Evolutionary conservation across 2,797 vertebrate species (phyloP).

Genomic region (Falco peregrinus): DNA sequence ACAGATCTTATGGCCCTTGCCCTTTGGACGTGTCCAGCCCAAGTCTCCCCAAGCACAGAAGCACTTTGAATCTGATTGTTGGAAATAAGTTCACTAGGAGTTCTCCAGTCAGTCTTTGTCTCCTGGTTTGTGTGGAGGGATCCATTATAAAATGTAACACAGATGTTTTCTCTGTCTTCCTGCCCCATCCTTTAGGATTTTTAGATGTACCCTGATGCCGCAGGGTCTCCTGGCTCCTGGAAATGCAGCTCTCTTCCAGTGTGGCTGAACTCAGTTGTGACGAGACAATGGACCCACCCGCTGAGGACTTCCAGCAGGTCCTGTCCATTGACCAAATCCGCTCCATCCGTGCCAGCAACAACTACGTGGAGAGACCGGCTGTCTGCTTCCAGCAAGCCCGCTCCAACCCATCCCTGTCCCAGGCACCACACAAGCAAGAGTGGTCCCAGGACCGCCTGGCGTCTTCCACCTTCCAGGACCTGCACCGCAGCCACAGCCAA

Average conservation of each 20-base stretch:
- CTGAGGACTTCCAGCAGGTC: conserved; percentile 89
- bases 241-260: conserved; percentile 74
- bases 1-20: not conserved
- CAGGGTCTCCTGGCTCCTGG: conserved; percentile 45
- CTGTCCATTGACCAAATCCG: conserved; percentile 95
- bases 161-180: not conserved
- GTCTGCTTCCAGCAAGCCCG: conserved; percentile 76
- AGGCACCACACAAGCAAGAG: conserved; percentile 77
- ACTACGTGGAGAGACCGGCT: conserved; percentile 93
- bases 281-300: conserved; percentile 81
- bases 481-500: conserved; percentile 88
- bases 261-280: conserved; percentile 69
- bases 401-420: conserved; percentile 83
- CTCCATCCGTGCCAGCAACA: conserved; percentile 91
- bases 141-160: not conserved
- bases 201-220: conserved; percentile 88
- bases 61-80: fast-evolving
- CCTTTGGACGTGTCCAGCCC: not conserved
- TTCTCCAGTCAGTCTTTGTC: not conserved
- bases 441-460: conserved; percentile 78
- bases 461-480: conserved; percentile 72
- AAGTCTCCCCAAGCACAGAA: not conserved
- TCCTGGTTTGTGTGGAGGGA: not conserved
- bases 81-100: not conserved
- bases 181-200: conserved; percentile 70